Percentiles rank a stretch among this genome's conserved stretches.
Conservation (phyloP, 53 echinoderm and acorn worm species). For the Paelopatides confundens region DNA sequence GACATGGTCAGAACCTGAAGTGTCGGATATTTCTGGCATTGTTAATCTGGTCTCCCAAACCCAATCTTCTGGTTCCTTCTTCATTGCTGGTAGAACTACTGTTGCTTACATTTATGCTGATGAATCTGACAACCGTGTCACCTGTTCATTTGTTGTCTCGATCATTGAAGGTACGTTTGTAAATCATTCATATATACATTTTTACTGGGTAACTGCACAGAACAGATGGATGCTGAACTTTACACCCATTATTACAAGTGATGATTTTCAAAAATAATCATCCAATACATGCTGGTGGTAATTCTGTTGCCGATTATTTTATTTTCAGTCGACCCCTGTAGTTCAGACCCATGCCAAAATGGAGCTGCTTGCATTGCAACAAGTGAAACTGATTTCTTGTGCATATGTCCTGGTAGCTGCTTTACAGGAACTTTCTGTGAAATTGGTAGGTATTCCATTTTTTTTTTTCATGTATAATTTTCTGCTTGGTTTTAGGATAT, state of each 20-base stretch:
- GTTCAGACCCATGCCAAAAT: slow-evolving; percentile 77
- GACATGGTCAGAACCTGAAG: slow-evolving; percentile 30
- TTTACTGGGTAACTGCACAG: too few species aligned
- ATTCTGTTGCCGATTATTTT: too few species aligned
- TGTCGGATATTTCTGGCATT: slow-evolving; percentile 61
- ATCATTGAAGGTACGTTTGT: slow-evolving; percentile 42
- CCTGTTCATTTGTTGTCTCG: slow-evolving; percentile 44
- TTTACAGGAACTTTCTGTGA: slow-evolving; percentile 29
- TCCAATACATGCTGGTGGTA: too few species aligned
- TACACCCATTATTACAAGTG: too few species aligned
- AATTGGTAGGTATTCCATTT: not conserved
- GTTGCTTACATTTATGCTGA: slow-evolving; percentile 59
- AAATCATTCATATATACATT: too few species aligned
- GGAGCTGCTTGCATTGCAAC: slow-evolving; percentile 80
- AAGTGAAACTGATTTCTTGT: slow-evolving; percentile 65
- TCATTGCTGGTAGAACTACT: slow-evolving; percentile 19
- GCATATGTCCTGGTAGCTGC: slow-evolving; percentile 1
- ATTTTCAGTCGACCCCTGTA: slow-evolving; percentile 70
- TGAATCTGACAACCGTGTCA: slow-evolving; percentile 37
- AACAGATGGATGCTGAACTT: too few species aligned
- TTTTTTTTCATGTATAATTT: too few species aligned
- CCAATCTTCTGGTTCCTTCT: slow-evolving; percentile 42
- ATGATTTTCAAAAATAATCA: too few species aligned
- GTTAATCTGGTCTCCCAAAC: slow-evolving; percentile 24
- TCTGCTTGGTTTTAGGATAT: too few species aligned